Base-by-base conservation (phyloP, 92 coral and sea anemone genomes). In the Paramuricea clavata region DNA sequence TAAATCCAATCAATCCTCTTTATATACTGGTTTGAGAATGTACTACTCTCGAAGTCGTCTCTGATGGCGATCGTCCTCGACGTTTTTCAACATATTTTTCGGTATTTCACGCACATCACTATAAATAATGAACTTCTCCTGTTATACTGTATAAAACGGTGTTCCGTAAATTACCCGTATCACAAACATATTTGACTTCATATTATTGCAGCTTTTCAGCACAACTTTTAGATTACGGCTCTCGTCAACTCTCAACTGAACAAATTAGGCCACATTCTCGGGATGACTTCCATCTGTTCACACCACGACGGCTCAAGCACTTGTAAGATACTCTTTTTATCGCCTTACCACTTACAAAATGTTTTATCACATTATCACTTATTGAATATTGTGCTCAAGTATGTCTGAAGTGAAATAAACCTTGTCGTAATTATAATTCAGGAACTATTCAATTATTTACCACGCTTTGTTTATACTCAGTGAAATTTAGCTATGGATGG, bases 331-430 rank as follows among this genome's bases (percentile, higher is more conserved):
- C 64, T 31, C 68, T 50, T 22, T 76, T 76, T 79, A 61, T 79
- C 84, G 73, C 54, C 84, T 79, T 79, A 79, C 72, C 84, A 79
- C 73, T 64, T 49, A 73, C 72, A 36, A 59, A 50, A 60, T 57
- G 70, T 31, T 61, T 79, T 79, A 79, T 59, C 84, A 79, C 84
- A 79, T 79, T 79, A 79, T 79, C 84, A n/a, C 84, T 61, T 59
- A 57, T 26, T 21, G 57, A 73, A 73, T n/a, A 21, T 42, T 28
- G 39, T 52, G 64, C 43, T 54, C 47, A 23, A 30, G 41, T 31
- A 32, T n/a, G 33, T 60, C 17, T 76, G 13, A n/a, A n/a, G n/a
- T n/a, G n/a, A 21, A 27, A 52, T 34, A 52, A 42, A 30, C 8
- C 57, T 31, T 16, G 28, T n/a, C 2, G 35, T 33, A 34, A 22